Base-by-base conservation (phyloP, 2,797 vertebrate species). In the Manis javanica region DNA sequence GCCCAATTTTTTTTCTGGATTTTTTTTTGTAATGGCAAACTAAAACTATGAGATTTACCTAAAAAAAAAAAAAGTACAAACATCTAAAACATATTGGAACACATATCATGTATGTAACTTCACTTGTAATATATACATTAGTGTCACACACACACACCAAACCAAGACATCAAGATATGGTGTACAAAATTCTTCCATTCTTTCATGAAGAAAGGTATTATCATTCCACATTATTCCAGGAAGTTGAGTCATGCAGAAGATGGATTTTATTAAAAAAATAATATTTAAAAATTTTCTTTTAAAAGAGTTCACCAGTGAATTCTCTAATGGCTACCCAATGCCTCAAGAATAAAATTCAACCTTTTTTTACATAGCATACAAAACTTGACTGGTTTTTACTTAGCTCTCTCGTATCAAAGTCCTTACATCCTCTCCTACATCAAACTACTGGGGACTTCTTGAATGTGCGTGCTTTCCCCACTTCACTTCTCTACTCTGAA, bases 1-100 rank as follows among this genome's bases (percentile, higher is more conserved):
- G 9, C 29, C 34, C 11, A 49, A 37, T 93, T 66, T 5, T 66
- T 72, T 74, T 42, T 37, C 23, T 84, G 26, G 24, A 55, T 34
- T 68, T 77, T 49, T 63, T 84, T 68, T 49, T 59, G 21, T 49
- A 87, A 71, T 15, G 63, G 39, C 55, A 82, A 94, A 87, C 49
- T 79, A 59, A 88, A 83, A 59, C 78, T 61, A 10, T 77, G 9
- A 85, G 18, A 83, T 75, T 68, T 81, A 87, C 23, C 23, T 49
- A 72, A 95, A 83, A 72, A 85, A 88, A 59, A 82, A 46, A 46
- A 46, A 46, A 85, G 84, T 59, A 82, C 7, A 90, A 81, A 51
- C 26, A 93, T 29, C 63, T 72, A 87, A 72, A 89, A 90, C 23
- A 83, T 39, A 51, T 1, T 82, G 29, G 14, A 85, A 78, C 18